Evolutionary conservation across 1,140 invertebrate species (phyloP), one percentile per base, ranked within the genome.

Genomic region (Marisa cornuarietis): DNA sequence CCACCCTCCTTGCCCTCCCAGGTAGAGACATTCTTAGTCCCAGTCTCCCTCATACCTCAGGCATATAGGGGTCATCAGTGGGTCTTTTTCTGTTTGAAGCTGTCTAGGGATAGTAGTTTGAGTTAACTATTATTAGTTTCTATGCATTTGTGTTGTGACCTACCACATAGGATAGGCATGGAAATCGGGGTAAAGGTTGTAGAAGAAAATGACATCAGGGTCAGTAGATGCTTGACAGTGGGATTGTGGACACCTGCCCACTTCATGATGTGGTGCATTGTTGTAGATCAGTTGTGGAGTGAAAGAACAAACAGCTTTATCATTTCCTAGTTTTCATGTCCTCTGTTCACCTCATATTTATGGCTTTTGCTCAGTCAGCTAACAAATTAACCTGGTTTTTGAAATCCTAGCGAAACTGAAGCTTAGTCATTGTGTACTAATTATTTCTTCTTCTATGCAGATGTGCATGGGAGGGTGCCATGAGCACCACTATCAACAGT

Each of bases 1-100:
- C 73, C 52, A 61, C 65, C 72, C 63, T 26, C 54, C 62, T 31
- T 18, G 81, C 42, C 72, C 76, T 76, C 49, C 80, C 79, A 77
- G 76, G 76, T 77, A 69, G 31, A 26, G 51, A n/a, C 72, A 74
- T 11, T 10, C 16, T 49, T 20, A 31, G 52, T 49, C 22, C 13
- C 22, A 16, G 10, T 31, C 18, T 31, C n/a, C 16, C 22, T 16
- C 31, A 8, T 71, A 71, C 31, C 31, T 42, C 31, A 42, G 31
- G 31, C 31, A n/a, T n/a, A n/a, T n/a, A 42, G 24, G 51, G 51
- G 49, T 18, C 49, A 71, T 14, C 31, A 2, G 31, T 42, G 31
- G 31, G 31, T 42, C 3, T 42, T 42, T 42, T 42, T 42, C 31
- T 42, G 31, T 42, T 42, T 42, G 31, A 42, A 42, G 31, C 31